Evolutionary conservation across 2,113 vertebrate species (phyloP).

Genomic region (Calonectris borealis): DNA sequence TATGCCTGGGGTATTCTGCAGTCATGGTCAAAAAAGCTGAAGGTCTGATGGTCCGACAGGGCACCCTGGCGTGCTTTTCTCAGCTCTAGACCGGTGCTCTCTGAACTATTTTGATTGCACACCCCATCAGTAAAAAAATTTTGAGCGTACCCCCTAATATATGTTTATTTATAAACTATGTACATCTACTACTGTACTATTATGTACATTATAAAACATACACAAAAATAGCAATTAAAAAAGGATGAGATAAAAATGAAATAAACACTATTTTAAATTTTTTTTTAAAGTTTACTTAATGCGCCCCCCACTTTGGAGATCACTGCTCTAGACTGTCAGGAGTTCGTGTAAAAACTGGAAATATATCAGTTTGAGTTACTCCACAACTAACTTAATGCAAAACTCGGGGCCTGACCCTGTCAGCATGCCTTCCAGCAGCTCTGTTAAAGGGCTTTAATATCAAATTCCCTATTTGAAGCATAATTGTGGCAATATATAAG

Average conservation of each 20-base stretch:
- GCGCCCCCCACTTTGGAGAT: background rate
- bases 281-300: background rate
- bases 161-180: background rate
- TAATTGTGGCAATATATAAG: background rate
- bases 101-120: background rate
- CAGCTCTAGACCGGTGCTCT: background rate
- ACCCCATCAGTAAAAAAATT: background rate
- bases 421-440: background rate
- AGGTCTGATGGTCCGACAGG: background rate
- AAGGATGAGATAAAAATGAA: background rate
- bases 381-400: background rate
- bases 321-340: background rate
- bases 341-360: background rate
- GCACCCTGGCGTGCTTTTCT: background rate
- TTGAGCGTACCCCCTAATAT: background rate
- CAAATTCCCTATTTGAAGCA: background rate
- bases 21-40: background rate
- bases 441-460: background rate
- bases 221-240: background rate
- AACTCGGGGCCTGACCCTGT: background rate
- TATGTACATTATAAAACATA: background rate
- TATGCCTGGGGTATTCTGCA: background rate
- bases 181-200: background rate
- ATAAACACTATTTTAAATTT: background rate
- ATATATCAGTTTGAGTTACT: background rate